A percentile compares a stretch with the other conserved stretches of the same genome.
Conservation (phyloP, 1,140 invertebrate genomes). For the Aculops lycopersici region DNA sequence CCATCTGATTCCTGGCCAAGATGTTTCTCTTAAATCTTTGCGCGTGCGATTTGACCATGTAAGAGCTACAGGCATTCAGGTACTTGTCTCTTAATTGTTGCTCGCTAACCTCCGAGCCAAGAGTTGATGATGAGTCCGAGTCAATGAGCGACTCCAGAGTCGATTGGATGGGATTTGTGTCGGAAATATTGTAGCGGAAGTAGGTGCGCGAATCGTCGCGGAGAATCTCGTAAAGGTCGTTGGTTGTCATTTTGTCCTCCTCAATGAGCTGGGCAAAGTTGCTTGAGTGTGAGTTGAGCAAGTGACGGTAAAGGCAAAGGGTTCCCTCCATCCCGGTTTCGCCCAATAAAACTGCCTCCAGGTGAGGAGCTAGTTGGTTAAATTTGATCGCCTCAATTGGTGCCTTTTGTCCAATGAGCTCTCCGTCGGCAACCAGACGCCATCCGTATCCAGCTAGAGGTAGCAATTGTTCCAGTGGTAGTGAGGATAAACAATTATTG, state of each 20-base stretch:
- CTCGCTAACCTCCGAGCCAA: background rate
- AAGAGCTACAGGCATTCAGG: constrained; percentile 10
- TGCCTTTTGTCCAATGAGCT: constrained; percentile 7
- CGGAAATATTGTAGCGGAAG: constrained; percentile 1
- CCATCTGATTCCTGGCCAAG: background rate
- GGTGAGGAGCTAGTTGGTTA: constrained; percentile 1
- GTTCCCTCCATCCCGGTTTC: constrained; percentile 10
- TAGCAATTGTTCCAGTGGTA: constrained; percentile 6
- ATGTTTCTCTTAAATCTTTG: background rate
- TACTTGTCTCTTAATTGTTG: constrained; percentile 7
- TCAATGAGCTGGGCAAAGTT: constrained; percentile 7
- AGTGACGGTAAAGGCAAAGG: constrained; percentile 10
- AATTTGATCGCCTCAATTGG: constrained; percentile 4
- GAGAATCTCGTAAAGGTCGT: constrained; percentile 7
- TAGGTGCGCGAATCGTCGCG: constrained; percentile 5
- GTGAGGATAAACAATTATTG: constrained; percentile 8
- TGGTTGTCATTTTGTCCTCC: constrained; percentile 1
- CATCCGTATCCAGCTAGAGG: constrained; percentile 3
- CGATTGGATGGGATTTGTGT: background rate
- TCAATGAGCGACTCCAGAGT: background rate
- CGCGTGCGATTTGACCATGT: constrained; percentile 7
- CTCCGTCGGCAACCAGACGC: constrained; percentile 8
- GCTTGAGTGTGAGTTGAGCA: constrained; percentile 2
- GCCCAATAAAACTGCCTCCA: constrained; percentile 9
- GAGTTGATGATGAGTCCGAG: background rate